A percentile compares a stretch with the other conserved stretches of the same genome.
phyloP scores from a whole-genome alignment of 2,113 vertebrate genomes.

The Apeltes quadracus region DNA sequence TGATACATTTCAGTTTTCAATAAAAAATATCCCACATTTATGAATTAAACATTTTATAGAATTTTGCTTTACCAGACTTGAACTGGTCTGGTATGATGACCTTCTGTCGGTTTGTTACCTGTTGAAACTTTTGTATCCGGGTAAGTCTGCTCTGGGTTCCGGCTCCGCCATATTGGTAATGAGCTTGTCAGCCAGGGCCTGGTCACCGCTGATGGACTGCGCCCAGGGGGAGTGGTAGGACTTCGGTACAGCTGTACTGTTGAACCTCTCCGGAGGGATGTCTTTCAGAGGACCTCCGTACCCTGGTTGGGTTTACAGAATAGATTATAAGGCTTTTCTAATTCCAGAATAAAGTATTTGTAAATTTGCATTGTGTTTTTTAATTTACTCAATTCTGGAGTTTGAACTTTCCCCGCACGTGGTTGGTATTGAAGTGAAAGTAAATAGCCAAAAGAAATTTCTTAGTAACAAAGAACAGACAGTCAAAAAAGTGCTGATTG shows the following conservation, averaged over 20 bases:
- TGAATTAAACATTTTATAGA: not conserved
- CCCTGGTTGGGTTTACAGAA: constrained; percentile 73
- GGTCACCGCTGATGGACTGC: constrained; percentile 87
- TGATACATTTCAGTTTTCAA: constrained; percentile 1
- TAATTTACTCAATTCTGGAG: not conserved
- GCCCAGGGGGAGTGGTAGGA: constrained; percentile 96
- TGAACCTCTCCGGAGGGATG: constrained; percentile 93
- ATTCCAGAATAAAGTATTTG: not conserved
- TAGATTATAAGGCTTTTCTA: not conserved
- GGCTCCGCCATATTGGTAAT: constrained; percentile 82
- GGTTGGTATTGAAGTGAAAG: not conserved
- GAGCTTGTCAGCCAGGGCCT: constrained; percentile 84
- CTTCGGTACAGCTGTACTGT: constrained; percentile 90
- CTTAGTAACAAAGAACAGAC: not conserved
- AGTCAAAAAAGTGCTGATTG: too few species aligned
- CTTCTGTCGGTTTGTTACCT: constrained; percentile 79
- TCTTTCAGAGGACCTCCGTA: constrained; percentile 93
- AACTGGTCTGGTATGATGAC: not conserved
- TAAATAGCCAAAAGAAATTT: not conserved
- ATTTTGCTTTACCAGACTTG: not conserved
- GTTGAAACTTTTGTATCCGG: constrained; percentile 95
- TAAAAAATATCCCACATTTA: not conserved
- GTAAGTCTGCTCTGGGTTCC: constrained; percentile 80
- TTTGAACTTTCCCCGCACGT: not conserved
- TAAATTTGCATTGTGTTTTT: not conserved